Percentiles rank a stretch among this genome's conserved stretches.
Evolutionary conservation across 1,140 invertebrate species (phyloP).

Genomic region (Drosophila auraria): DNA sequence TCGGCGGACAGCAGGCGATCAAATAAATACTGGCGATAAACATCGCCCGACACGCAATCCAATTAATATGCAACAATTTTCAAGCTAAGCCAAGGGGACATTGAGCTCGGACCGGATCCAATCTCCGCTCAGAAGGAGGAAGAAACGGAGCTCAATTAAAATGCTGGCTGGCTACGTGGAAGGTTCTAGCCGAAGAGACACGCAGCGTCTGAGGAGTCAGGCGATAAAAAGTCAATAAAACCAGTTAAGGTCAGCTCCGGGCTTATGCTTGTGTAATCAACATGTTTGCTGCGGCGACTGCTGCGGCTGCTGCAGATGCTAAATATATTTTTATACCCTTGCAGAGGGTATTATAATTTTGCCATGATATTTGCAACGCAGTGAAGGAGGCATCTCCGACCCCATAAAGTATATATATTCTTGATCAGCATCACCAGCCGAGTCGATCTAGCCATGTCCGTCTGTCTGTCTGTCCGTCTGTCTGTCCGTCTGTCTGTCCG

Average conservation of each 20-base stretch:
- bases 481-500: too few relatives aligned
- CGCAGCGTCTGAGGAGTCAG: slow-evolving; percentile 29
- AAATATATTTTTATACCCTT: slow-evolving; percentile 79
- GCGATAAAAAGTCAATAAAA: slow-evolving; percentile 78
- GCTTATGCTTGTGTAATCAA: slow-evolving; percentile 75
- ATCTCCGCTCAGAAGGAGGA: slow-evolving; percentile 38
- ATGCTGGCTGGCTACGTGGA: slow-evolving; percentile 64
- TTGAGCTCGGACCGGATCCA: slow-evolving; percentile 25
- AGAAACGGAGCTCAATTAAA: slow-evolving; percentile 47
- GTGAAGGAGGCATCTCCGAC: too few relatives aligned
- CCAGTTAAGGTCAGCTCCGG: slow-evolving; percentile 72
- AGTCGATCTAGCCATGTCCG: too few relatives aligned
- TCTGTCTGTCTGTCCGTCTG: too few relatives aligned
- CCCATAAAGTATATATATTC: too few relatives aligned
- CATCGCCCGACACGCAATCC: slow-evolving; percentile 49
- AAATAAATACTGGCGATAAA: slow-evolving; percentile 62
- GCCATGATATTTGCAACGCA: too few relatives aligned
- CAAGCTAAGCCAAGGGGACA: slow-evolving; percentile 29
- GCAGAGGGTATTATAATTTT: too few relatives aligned
- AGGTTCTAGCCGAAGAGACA: slow-evolving; percentile 67
- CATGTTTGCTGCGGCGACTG: slow-evolving; percentile 54
- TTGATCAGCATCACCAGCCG: too few relatives aligned
- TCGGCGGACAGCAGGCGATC: slow-evolving; percentile 48
- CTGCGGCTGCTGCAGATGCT: slow-evolving; percentile 62
- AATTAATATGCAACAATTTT: slow-evolving; percentile 71